Evolutionary conservation across 2,113 vertebrate species (phyloP).

Genomic region (Poeciliopsis retropinna): DNA sequence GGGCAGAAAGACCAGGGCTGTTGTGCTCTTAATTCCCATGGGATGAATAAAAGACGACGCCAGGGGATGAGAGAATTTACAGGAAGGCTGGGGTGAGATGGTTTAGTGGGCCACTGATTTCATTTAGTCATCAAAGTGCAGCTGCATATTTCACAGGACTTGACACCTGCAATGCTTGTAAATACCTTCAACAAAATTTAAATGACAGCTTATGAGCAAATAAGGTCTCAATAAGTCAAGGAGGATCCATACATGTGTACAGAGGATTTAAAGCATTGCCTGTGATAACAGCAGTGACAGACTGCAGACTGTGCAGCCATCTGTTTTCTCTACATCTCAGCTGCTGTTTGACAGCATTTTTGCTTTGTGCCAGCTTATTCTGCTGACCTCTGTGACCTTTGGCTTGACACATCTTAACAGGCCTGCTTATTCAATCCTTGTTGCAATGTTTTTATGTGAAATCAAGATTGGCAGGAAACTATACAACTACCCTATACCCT

Average conservation of each 20-base stretch:
- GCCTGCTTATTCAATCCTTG: constrained; percentile 15
- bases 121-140: neutral
- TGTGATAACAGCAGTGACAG: constrained; percentile 18
- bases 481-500: too few relatives aligned
- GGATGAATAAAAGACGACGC: constrained; percentile 20
- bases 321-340: constrained; percentile 46
- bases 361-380: constrained; percentile 39
- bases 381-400: constrained; percentile 40
- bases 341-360: constrained; percentile 47
- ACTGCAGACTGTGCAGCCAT: constrained; percentile 62
- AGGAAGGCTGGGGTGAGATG: neutral
- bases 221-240: neutral
- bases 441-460: neutral
- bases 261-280: constrained; percentile 8
- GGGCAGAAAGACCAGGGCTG: constrained; percentile 20
- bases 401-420: constrained; percentile 27
- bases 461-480: neutral
- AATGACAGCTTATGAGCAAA: neutral
- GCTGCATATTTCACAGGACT: neutral
- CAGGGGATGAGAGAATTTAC: constrained; percentile 1
- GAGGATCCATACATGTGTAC: constrained; percentile 9
- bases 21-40: constrained; percentile 6
- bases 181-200: neutral
- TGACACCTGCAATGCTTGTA: neutral
- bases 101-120: neutral